phyloP scores from a whole-genome alignment of 1,140 invertebrate species.

The Octopus bimaculoides region DNA sequence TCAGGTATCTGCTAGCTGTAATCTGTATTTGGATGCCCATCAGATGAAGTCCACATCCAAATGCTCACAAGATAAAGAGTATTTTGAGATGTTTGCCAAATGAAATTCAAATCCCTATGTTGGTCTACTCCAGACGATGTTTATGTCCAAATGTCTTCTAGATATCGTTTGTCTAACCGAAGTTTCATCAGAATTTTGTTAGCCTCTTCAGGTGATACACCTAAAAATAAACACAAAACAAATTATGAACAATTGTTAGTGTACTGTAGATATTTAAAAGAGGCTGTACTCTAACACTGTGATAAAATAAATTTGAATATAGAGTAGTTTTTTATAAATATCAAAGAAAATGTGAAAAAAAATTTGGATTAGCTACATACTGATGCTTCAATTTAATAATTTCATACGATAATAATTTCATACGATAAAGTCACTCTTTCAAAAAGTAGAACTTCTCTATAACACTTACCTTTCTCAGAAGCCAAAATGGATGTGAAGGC shows the following conservation, averaged over 20 bases:
- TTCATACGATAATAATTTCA: neutral
- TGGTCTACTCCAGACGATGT: neutral
- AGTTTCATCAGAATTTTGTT: slow-evolving; percentile 50
- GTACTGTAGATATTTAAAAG: no score
- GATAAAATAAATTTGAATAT: slow-evolving; percentile 8
- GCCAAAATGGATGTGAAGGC: slow-evolving; percentile 50
- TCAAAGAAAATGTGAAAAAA: neutral
- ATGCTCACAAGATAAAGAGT: no score
- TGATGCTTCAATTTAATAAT: neutral
- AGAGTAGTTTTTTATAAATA: neutral
- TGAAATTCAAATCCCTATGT: no score
- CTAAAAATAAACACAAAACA: slow-evolving; percentile 33
- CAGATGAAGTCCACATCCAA: no score
- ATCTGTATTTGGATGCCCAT: no score
- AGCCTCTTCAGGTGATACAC: slow-evolving; percentile 44
- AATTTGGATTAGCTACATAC: neutral
- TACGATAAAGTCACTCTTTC: neutral
- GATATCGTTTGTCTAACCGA: slow-evolving; percentile 52
- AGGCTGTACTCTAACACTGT: slow-evolving; percentile 3
- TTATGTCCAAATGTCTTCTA: slow-evolving; percentile 60
- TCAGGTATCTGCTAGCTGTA: no score
- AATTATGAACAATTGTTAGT: neutral
- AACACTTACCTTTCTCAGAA: slow-evolving; percentile 34
- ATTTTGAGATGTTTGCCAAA: no score
- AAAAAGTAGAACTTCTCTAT: neutral